Conservation (phyloP, 2,797 vertebrate species). For the Hydrophis major region DNA sequence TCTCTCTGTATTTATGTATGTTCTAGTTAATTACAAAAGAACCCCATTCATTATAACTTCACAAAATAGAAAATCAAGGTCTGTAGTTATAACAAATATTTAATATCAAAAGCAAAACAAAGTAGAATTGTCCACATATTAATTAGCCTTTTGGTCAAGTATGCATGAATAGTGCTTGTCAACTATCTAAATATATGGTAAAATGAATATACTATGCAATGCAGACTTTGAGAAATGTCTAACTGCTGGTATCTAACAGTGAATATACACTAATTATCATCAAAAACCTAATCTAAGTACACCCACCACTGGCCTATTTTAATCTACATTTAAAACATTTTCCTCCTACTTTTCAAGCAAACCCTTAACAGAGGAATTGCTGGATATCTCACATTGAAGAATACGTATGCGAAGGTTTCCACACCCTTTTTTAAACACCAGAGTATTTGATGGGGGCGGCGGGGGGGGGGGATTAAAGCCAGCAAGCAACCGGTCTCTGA, state of each 20-base stretch:
- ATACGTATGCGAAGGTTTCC: slow-evolving; percentile 37
- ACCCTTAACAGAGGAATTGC: slow-evolving; percentile 33
- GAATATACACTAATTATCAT: slow-evolving; percentile 43
- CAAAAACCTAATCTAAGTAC: slow-evolving; percentile 48
- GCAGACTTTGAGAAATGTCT: slow-evolving; percentile 43
- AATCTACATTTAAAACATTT: slow-evolving; percentile 51
- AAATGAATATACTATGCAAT: slow-evolving; percentile 59
- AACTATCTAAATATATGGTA: slow-evolving; percentile 27
- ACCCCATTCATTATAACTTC: not conserved
- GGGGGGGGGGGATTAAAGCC: slow-evolving; percentile 2
- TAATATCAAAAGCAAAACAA: not conserved
- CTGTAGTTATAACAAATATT: not conserved
- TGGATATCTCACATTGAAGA: slow-evolving; percentile 17
- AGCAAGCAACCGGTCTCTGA: slow-evolving; percentile 11
- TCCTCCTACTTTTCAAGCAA: slow-evolving; percentile 63
- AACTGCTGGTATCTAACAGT: slow-evolving; percentile 38
- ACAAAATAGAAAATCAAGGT: not conserved
- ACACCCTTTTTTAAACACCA: slow-evolving; percentile 28
- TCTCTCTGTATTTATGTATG: not conserved
- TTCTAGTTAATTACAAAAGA: not conserved
- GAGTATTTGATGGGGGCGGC: not conserved
- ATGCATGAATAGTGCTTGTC: not conserved
- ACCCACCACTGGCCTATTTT: slow-evolving; percentile 54
- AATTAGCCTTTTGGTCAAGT: slow-evolving; percentile 14
- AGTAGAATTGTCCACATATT: not conserved